Evolutionary conservation across 2,888 invertebrate genomes (phyloP), one percentile per base, ranked within the genome.

Genomic region (Strigamia transsilvanica): DNA sequence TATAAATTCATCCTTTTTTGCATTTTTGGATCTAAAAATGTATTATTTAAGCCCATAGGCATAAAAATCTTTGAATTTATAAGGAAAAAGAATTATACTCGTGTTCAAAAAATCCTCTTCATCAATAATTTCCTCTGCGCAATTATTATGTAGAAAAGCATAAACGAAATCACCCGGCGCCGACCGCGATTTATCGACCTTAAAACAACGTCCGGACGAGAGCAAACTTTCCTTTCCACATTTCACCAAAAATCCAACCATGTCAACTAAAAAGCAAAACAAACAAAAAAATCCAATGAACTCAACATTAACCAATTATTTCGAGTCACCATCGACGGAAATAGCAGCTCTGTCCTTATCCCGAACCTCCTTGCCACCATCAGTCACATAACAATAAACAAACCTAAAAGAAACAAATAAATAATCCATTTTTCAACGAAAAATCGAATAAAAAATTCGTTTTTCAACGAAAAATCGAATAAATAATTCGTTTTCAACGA

Each of bases 231-330:
- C 32, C 32, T 61, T 23, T n/a, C 61, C 56, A 32, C 81, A 81
- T 32, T 81, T 81, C 9, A 81, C 32, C 66, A 81, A 61, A 34
- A 81, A 81, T 13, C 81, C 66, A 21, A 61, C 56, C 27, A 81
- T 81, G 2, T n/a, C 66, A 81, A 56, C 81, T 81, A 7, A n/a
- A 23, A 32, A 79, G 5, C 32, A 27, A 79, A 79, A 1, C 18
- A 32, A 21, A 1, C 32, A 79, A 79, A 4, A 79, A 79, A 79
- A 15, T 46, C 46, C 1, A 12, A 46, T n/a, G n/a, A n/a, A n/a
- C n/a, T n/a, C 12, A 42, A 42, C 7, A 12, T 2, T 2, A 46
- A 46, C n/a, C n/a, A 79, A 32, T 6, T 15, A n/a, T n/a, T n/a
- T n/a, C 18, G 6, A 41, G 1, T 80, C 1, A 80, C 80, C 42